Evolutionary conservation across 2,113 vertebrate species (phyloP).

Genomic region (Sylvilagus bachmani): DNA sequence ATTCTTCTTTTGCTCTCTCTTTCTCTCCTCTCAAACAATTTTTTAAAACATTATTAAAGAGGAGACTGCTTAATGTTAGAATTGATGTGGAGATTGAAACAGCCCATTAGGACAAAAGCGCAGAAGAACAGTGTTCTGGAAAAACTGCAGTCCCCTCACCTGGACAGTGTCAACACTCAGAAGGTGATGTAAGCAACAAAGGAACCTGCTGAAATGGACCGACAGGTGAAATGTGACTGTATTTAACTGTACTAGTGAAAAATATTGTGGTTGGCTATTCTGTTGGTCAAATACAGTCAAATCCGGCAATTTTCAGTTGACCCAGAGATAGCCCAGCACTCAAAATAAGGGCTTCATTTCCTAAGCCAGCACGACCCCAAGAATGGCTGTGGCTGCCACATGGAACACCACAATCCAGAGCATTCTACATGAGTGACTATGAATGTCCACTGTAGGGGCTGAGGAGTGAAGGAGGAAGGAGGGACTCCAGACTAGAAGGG

Average conservation of each 20-base stretch:
- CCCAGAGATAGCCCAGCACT: not conserved
- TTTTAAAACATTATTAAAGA: not conserved
- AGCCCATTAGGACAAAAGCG: not conserved
- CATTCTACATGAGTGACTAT: not conserved
- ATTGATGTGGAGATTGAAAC: not conserved
- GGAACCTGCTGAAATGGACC: not conserved
- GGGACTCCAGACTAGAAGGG: not conserved
- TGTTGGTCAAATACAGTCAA: not conserved
- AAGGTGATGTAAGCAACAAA: not conserved
- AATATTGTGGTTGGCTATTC: not conserved
- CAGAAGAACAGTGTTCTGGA: not conserved
- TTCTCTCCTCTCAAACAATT: too few species aligned
- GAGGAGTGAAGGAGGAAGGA: not conserved
- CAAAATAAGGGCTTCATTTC: not conserved
- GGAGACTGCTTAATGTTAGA: not conserved
- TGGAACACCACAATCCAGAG: not conserved
- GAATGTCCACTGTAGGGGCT: not conserved
- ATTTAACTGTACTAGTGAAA: not conserved
- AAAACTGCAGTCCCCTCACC: not conserved
- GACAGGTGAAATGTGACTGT: not conserved
- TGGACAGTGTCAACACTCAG: not conserved
- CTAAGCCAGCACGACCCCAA: not conserved
- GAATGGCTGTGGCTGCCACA: not conserved
- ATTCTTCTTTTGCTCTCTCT: too few species aligned
- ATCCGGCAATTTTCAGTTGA: not conserved